Base-by-base conservation (phyloP, 2,113 vertebrate genomes). In the Dromas ardeola region DNA sequence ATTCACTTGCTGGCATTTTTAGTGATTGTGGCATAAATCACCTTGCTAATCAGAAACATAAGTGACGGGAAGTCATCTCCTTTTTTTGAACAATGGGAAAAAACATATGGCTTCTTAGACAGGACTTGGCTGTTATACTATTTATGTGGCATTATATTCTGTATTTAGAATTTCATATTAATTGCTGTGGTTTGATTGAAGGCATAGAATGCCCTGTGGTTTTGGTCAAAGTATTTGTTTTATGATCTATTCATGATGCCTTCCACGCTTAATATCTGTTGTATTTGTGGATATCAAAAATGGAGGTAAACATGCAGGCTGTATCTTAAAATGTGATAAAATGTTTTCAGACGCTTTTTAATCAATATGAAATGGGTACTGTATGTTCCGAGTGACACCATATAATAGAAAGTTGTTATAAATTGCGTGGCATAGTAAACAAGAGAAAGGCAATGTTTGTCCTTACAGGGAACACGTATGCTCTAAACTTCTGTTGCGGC, bases 1-100 rank as follows among this genome's bases (percentile, higher is more conserved):
- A 99, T 99, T 99, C 98, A 99, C 99, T 99, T 99, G 99, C 99
- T 99, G 99, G 99, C 99, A 99, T 99, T 99, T 99, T 99, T 99
- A 99, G 99, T 98, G 99, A 99, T 99, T 99, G 99, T 99, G 99
- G 99, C 99, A 99, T 99, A 99, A 99, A 99, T 99, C 99, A 99
- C 99, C 99, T 99, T 99, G 99, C 99, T 99, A 99, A 99, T 99
- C 99, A 99, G 99, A 99, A 99, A 99, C 99, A 99, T 99, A 99
- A 99, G 99, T 99, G 99, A 99, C 99, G 99, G 98, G 98, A 98
- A 99, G 99, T 99, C 99, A 99, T 99, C 99, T 99, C 98, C 98
- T 99, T 99, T 99, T 98, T 99, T 99, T 98, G 98, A 99, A 99
- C 99, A 99, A 99, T 99, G 99, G 98, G 99, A 98, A 98, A 98